Conservation (phyloP, 2,797 vertebrate genomes). For the Clarias platycephalus region DNA sequence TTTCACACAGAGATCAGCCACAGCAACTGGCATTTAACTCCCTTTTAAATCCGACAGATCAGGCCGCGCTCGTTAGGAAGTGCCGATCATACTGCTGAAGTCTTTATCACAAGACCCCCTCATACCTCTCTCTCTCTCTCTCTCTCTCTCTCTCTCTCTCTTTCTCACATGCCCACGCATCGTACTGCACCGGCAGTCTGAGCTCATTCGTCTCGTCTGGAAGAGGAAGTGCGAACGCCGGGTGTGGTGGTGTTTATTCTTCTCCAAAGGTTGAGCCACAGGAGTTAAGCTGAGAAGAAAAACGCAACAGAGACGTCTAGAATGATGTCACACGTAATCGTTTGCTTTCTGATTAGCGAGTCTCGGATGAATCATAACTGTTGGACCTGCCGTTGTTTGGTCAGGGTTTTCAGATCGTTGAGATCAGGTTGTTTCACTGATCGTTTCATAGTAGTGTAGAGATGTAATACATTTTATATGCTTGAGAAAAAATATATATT, state of each 20-base stretch:
- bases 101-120: slow-evolving; percentile 53
- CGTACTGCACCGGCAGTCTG: neutral
- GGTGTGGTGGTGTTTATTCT: slow-evolving; percentile 63
- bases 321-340: neutral
- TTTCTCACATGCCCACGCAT: slow-evolving; percentile 25
- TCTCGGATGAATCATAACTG: no score
- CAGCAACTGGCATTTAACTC: slow-evolving; percentile 78
- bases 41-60: slow-evolving; percentile 75
- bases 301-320: neutral
- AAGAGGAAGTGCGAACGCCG: slow-evolving; percentile 35
- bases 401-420: neutral
- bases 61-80: slow-evolving; percentile 64
- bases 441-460: neutral
- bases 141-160: neutral
- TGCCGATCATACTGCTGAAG: slow-evolving; percentile 64
- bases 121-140: neutral
- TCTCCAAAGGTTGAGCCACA: slow-evolving; percentile 52
- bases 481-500: no score
- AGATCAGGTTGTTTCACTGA: neutral
- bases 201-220: neutral
- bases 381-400: neutral
- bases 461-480: neutral
- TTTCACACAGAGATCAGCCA: slow-evolving; percentile 79
- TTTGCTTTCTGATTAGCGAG: neutral
- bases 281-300: neutral